Evolutionary conservation across 2,888 invertebrate genomes (phyloP), one percentile per base, ranked within the genome.

Genomic region (Pomacea canaliculata): DNA sequence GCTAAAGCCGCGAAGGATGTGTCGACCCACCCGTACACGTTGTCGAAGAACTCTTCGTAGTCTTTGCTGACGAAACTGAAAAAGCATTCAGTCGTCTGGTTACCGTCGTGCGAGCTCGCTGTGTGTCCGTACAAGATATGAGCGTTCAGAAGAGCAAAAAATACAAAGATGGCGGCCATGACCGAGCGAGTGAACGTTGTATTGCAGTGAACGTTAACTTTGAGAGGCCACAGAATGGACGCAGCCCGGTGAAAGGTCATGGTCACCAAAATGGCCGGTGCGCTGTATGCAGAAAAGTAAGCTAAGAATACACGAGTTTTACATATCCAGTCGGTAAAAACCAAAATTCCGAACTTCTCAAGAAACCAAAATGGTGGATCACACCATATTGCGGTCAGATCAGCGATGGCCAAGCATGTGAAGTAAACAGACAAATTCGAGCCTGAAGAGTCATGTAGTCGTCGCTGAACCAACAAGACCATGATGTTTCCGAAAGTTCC

Each of bases 261-360:
- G 46, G 74, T 73, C 48, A 79, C 79, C 51, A 79, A 23, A 16
- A 76, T 69, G 77, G 77, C 77, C 13, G 78, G 70, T 56, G 78
- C 76, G 37, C 67, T 66, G 10, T 76, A 67, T 4, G 73, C 71
- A 3, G 60, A 56, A 27, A 70, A 65, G 10, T 76, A 71, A 8
- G 18, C 70, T 4, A 71, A 9, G 68, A 69, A 78, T 27, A 19
- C 23, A 46, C 70, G n/a, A 27, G 77, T 71, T 48, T 76, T 79
- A 48, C 77, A 79, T 51, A 73, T 65, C 2, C 49, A 46, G 19
- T 75, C 75, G 19, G 65, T 2, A 73, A 3, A 65, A 69, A 75
- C 71, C 0, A 48, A 62, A n/a, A 63, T 63, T 12, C 19, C 63
- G 10, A 16, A 63, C n/a, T 5, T 27, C 2, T 63, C 12, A n/a